Evolutionary conservation across 1,140 invertebrate genomes (phyloP).

Genomic region (Battus philenor): DNA sequence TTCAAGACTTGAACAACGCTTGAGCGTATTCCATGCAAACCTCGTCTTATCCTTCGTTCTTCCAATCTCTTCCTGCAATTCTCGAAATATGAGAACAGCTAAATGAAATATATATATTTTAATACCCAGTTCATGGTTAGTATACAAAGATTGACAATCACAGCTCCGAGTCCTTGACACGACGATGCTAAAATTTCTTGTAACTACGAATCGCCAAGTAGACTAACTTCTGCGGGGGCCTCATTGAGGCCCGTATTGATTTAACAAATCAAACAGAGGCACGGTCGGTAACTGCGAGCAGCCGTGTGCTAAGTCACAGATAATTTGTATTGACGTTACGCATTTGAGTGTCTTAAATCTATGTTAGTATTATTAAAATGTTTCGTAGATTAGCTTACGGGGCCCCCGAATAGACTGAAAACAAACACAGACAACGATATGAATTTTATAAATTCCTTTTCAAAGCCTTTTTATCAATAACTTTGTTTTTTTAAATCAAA

Average conservation of each 20-base stretch:
- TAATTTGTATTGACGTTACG: constrained; percentile 21
- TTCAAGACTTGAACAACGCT: no score
- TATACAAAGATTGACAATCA: no score
- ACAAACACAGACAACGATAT: not conserved
- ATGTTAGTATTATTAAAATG: not conserved
- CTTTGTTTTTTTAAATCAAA: not conserved
- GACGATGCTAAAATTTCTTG: no score
- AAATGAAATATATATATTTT: no score
- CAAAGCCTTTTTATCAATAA: not conserved
- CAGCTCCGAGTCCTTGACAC: no score
- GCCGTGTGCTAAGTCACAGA: constrained; percentile 36
- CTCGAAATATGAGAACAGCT: no score
- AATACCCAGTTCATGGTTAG: no score
- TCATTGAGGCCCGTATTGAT: constrained; percentile 47
- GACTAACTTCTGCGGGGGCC: constrained; percentile 6
- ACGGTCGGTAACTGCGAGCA: constrained; percentile 40
- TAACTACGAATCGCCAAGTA: constrained; percentile 4
- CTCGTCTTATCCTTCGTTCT: no score
- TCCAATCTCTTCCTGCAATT: no score
- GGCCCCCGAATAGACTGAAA: not conserved
- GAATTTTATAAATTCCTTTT: not conserved
- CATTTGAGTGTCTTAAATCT: not conserved
- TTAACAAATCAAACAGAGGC: constrained; percentile 38
- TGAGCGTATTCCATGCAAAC: no score
- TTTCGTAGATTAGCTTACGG: not conserved